A percentile compares a stretch with the other conserved stretches of the same genome.
Conservation (phyloP, 2,113 vertebrate genomes). For the Mesitornis unicolor region DNA sequence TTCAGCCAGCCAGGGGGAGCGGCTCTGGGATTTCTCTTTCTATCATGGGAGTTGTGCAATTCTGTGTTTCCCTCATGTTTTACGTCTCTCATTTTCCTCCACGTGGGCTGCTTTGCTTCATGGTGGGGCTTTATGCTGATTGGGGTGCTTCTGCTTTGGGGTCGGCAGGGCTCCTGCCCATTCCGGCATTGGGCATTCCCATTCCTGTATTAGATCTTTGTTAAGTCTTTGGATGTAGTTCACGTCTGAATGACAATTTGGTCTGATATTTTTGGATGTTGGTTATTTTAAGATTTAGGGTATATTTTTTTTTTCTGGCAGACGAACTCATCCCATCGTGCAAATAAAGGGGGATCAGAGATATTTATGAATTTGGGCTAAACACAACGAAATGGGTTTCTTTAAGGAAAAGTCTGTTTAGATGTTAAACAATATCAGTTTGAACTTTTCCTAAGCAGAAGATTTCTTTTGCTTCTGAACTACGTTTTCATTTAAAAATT, state of each 20-base stretch:
- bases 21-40: not conserved
- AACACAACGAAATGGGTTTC: not conserved
- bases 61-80: not conserved
- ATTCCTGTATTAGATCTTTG: not conserved
- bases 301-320: not conserved
- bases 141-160: not conserved
- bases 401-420: not conserved
- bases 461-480: not conserved
- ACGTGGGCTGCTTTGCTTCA: not conserved
- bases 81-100: not conserved
- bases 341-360: not conserved
- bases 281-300: not conserved
- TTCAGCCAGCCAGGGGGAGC: rapidly evolving
- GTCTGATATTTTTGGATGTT: not conserved
- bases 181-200: not conserved
- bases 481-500: not conserved
- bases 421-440: not conserved
- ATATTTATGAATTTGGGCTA: not conserved
- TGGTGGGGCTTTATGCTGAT: not conserved
- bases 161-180: rapidly evolving
- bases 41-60: not conserved
- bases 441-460: slow-evolving; percentile 6
- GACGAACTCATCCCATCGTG: not conserved
- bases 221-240: not conserved
- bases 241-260: not conserved